Evolutionary conservation across 2,888 invertebrate species (phyloP), one percentile per base, ranked within the genome.

Genomic region (Apoda limacodes): DNA sequence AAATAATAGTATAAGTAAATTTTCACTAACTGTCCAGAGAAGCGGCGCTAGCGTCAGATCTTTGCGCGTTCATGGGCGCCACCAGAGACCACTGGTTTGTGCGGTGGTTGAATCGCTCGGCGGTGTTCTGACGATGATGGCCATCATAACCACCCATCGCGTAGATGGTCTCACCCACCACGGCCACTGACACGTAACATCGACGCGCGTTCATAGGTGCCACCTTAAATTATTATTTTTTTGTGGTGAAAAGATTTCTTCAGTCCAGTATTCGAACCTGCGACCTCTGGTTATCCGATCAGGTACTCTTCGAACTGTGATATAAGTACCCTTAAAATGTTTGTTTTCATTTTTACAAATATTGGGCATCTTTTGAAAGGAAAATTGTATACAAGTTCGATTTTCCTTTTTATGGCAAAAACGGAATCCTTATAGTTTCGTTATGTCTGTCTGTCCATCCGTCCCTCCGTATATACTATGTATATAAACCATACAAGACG

Each of bases 11-110:
- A n/a, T n/a, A n/a, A n/a, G n/a, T n/a, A n/a, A n/a, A n/a, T n/a
- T n/a, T n/a, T n/a, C n/a, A 52, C 66, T 63, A 36, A 85, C 92
- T 90, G 40, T 92, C 88, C 15, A 94, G 69, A 0, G 89, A 86
- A n/a, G 95, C 92, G 3, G 95, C 93, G 58, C 92, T 92, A 0
- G 95, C 95, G 59, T 97, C 96, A 12, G 95, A 95, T 43, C 96
- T 82, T 54, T 91, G 92, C 42, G 88, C 87, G 56, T 90, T 89
- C 96, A 96, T 96, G 0, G 92, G 88, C 0, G 92, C 87, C 10
- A 95, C 89, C 42, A 93, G 75, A 1, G 90, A 87, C 94, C 94
- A 94, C 60, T 95, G 95, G 63, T 96, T 96, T 10, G 88, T 88
- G 33, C 82, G 83, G 22, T 89, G 88, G 64, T 92, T 88, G 68